These are phyloP conservation scores for Lysandra bellargus DNA, from an alignment of 2,888 invertebrate species.

Conservation along the genomic window DNA sequence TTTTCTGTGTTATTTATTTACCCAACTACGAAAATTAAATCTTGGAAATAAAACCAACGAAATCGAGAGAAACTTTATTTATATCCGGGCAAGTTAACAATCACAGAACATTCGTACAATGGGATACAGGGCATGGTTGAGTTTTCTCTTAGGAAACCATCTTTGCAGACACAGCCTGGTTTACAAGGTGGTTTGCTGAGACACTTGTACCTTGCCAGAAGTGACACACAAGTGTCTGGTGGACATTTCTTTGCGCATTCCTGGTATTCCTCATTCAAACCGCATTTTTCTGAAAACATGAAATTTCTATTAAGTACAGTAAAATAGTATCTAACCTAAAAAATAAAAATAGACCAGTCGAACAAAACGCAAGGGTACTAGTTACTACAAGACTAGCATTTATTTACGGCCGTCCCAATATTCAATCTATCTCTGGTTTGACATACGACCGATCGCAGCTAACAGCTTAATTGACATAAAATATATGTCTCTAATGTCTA, in stretches of 20 bases:
- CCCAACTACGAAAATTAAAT: no score
- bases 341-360: no score
- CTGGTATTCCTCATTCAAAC: conserved; percentile 45
- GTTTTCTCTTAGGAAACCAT: conserved; percentile 40
- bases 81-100: not conserved
- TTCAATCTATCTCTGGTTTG: no score
- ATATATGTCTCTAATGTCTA: no score
- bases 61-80: not conserved
- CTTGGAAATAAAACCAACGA: not conserved
- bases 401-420: no score
- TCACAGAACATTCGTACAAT: conserved; percentile 38
- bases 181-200: conserved; percentile 33
- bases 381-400: no score
- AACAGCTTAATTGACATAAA: no score
- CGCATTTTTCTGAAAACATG: conserved; percentile 36
- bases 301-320: no score
- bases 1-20: no score
- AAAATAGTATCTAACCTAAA: no score
- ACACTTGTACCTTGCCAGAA: conserved; percentile 43
- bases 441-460: no score
- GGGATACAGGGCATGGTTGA: conserved; percentile 39
- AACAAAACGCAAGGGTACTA: no score
- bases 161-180: conserved; percentile 46
- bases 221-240: conserved; percentile 45
- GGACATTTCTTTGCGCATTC: conserved; percentile 46